Conservation (phyloP, 2,888 invertebrate genomes). For the Drosophila bunnanda region DNA sequence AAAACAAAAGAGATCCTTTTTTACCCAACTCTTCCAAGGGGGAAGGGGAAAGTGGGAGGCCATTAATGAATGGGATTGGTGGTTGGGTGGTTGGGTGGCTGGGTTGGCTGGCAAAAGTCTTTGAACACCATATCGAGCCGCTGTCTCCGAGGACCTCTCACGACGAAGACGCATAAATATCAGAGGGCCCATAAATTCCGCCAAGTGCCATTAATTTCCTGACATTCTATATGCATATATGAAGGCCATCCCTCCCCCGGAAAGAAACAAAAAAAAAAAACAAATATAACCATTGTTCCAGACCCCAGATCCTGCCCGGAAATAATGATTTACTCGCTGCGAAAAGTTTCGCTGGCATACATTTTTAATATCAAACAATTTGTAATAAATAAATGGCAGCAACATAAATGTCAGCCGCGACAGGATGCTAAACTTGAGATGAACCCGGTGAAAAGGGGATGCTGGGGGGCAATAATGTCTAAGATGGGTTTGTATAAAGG, state of each 20-base stretch:
- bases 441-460: too few relatives aligned
- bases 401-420: slow-evolving; percentile 67
- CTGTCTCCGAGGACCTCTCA: slow-evolving; percentile 33
- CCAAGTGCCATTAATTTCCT: slow-evolving; percentile 73
- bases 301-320: slow-evolving; percentile 2
- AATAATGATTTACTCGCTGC: slow-evolving; percentile 67
- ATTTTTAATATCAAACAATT: slow-evolving; percentile 75
- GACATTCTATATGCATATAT: slow-evolving; percentile 63
- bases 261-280: neutral
- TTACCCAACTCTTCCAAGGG: neutral
- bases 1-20: slow-evolving; percentile 33
- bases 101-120: slow-evolving; percentile 27
- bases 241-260: slow-evolving; percentile 5
- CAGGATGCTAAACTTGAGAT: slow-evolving; percentile 41
- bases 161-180: slow-evolving; percentile 56
- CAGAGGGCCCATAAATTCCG: slow-evolving; percentile 65
- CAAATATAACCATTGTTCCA: slow-evolving; percentile 46
- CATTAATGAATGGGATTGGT: slow-evolving; percentile 22
- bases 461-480: neutral
- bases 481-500: neutral
- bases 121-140: slow-evolving; percentile 36
- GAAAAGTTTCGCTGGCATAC: slow-evolving; percentile 58
- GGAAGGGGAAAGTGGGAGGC: neutral
- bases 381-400: slow-evolving; percentile 73
- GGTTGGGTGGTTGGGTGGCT: neutral